These are phyloP conservation scores for Florisuga fusca DNA, from an alignment of 2,797 vertebrate genomes.

Conservation along the genomic window DNA sequence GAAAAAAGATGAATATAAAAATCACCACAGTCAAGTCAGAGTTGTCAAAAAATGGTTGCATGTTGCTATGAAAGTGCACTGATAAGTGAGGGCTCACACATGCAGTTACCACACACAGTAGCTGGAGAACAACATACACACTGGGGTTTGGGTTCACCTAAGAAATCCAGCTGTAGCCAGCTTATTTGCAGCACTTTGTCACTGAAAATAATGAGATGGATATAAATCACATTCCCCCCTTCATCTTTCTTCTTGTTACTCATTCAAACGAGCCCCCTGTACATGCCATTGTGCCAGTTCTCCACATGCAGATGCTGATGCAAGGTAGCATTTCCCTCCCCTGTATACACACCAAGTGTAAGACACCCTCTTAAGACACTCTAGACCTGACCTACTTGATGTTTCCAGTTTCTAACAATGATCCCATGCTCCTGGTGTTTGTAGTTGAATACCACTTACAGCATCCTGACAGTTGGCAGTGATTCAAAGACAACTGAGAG, in stretches of 20 bases:
- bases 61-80: background rate
- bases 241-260: background rate
- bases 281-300: background rate
- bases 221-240: constrained; percentile 10
- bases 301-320: background rate
- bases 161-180: background rate
- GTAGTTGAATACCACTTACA: background rate
- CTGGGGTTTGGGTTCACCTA: background rate
- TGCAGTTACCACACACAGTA: rapidly evolving
- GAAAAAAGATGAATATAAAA: background rate
- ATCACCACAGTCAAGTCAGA: background rate
- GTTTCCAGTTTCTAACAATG: background rate
- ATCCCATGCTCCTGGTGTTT: background rate
- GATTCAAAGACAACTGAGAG: background rate
- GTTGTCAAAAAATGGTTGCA: background rate
- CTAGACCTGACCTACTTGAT: background rate
- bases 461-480: background rate
- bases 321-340: background rate
- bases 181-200: background rate
- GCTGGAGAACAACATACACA: background rate
- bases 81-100: background rate
- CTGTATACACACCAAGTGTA: rapidly evolving
- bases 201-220: constrained; percentile 16
- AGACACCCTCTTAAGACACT: background rate
- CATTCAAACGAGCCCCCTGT: background rate